Conservation (phyloP, 2,113 vertebrate species). For the Hylia prasina region DNA sequence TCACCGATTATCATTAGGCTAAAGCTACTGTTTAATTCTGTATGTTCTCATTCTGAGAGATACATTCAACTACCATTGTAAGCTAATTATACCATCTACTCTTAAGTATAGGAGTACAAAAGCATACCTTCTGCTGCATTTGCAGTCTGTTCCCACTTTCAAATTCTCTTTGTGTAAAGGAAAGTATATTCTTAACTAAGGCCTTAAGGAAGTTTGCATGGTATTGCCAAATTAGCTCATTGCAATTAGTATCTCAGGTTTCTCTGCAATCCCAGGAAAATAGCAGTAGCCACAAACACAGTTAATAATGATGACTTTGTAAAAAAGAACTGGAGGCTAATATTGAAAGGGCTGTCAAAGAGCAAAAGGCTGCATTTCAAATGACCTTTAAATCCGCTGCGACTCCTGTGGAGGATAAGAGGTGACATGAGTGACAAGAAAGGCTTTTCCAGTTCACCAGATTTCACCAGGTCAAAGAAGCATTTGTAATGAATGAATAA, state of each 20-base stretch:
- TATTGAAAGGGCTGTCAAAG: constrained; percentile 34
- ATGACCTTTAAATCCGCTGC: constrained; percentile 52
- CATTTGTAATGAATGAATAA: constrained; percentile 48
- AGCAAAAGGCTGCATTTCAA: constrained; percentile 55
- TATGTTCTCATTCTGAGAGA: constrained; percentile 13
- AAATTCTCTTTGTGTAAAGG: constrained; percentile 51
- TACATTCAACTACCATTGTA: constrained; percentile 40
- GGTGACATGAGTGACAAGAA: constrained; percentile 33
- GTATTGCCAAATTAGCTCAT: constrained; percentile 51
- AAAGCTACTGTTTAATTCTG: constrained; percentile 41
- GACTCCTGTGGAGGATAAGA: not conserved
- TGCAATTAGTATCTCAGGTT: constrained; percentile 61
- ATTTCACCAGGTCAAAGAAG: not conserved
- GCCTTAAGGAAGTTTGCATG: constrained; percentile 57
- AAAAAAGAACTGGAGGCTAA: constrained; percentile 48
- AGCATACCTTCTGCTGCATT: constrained; percentile 50
- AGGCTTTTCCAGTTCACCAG: constrained; percentile 3
- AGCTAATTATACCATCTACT: constrained; percentile 61
- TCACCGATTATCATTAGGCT: constrained; percentile 52
- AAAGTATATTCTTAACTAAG: constrained; percentile 58
- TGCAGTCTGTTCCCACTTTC: constrained; percentile 34
- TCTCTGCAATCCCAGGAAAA: constrained; percentile 40
- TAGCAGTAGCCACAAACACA: not conserved
- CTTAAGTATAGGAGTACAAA: constrained; percentile 33
- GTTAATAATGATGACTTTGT: constrained; percentile 57